Percentiles rank a stretch among this genome's conserved stretches.
Evolutionary conservation across 2,797 vertebrate genomes (phyloP).

Genomic region (Sarcoramphus papa): DNA sequence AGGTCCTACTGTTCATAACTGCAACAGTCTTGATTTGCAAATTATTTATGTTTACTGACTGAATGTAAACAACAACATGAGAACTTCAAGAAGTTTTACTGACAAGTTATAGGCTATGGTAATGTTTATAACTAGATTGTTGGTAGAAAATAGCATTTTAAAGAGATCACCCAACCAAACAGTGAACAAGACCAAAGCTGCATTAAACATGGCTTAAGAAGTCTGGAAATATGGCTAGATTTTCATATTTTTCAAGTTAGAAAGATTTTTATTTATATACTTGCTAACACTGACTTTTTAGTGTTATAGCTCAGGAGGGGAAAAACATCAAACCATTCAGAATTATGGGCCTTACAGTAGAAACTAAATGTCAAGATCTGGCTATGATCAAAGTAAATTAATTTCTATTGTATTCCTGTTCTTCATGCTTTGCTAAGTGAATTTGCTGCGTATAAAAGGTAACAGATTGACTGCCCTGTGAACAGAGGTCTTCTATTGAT

Average conservation of each 20-base stretch:
- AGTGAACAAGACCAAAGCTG: not conserved
- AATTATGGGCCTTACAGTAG: not conserved
- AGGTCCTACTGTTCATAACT: not conserved
- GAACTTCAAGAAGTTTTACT: not conserved
- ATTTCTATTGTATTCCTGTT: not conserved
- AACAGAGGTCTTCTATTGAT: not conserved
- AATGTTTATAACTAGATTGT: not conserved
- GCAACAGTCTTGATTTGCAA: not conserved
- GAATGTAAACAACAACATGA: not conserved
- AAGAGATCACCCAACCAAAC: not conserved
- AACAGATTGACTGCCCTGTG: not conserved
- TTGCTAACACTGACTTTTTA: not conserved
- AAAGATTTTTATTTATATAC: not conserved
- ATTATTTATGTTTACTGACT: not conserved
- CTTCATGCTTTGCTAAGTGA: not conserved
- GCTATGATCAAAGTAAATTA: not conserved
- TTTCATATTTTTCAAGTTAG: not conserved
- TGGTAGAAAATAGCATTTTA: not conserved
- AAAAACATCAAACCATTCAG: not conserved
- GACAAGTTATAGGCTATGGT: not conserved
- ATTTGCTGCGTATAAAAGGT: not conserved
- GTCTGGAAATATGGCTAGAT: not conserved
- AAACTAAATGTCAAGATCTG: slow-evolving; percentile 31
- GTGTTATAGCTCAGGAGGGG: not conserved
- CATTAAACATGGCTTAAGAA: not conserved